Evolutionary conservation across 1,140 invertebrate species (phyloP).

Genomic region (Zaprionus gabonicus): DNA sequence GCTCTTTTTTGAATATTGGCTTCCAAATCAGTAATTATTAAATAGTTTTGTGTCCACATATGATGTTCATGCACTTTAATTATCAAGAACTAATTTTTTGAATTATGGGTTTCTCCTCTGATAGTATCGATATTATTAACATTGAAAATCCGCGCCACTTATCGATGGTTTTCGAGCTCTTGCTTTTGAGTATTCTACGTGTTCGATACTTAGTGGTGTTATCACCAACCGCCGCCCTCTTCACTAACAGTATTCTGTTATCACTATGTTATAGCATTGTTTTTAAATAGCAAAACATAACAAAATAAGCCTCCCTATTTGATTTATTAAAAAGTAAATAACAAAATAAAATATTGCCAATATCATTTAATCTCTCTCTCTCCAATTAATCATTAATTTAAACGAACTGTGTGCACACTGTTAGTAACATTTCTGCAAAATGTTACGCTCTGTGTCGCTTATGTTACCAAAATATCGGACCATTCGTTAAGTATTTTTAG

Average conservation of each 20-base stretch:
- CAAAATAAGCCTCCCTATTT: not conserved
- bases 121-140: too few relatives aligned
- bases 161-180: too few relatives aligned
- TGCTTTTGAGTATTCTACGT: too few relatives aligned
- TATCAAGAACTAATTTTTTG: too few relatives aligned
- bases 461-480: conserved; percentile 3
- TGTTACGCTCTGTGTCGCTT: conserved; percentile 13
- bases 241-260: not conserved
- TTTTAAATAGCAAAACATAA: not conserved
- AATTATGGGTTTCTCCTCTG: too few relatives aligned
- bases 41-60: too few relatives aligned
- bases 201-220: not conserved
- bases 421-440: conserved; percentile 26
- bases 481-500: conserved; percentile 1
- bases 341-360: not conserved
- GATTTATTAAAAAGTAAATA: not conserved
- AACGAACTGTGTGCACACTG: not conserved
- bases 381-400: not conserved
- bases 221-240: not conserved
- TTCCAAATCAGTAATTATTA: too few relatives aligned
- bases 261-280: not conserved
- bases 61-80: too few relatives aligned
- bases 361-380: not conserved
- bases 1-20: too few relatives aligned
- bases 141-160: too few relatives aligned